Percentiles rank a stretch among this genome's conserved stretches.
These are phyloP conservation scores for Argyrosomus regius DNA, from an alignment of 2,797 vertebrate genomes.

Conservation along the genomic window DNA sequence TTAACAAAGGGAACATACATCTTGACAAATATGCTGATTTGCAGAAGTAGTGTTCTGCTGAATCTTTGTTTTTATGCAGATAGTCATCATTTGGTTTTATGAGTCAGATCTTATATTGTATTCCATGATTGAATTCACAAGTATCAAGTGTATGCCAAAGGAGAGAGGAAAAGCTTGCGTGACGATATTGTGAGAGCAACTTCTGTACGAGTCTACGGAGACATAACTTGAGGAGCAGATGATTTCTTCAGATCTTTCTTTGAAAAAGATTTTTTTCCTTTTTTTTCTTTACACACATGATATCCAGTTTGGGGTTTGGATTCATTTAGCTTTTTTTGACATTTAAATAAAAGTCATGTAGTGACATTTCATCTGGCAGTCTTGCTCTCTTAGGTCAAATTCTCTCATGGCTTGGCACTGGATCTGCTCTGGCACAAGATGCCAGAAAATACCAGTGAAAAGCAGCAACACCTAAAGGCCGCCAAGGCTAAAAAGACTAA, in stretches of 20 bases:
- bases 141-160: not conserved
- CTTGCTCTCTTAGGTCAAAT: not conserved
- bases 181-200: not conserved
- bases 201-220: not conserved
- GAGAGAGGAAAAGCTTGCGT: not conserved
- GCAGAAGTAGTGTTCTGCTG: not conserved
- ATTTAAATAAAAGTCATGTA: constrained; percentile 11
- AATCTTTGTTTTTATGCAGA: not conserved
- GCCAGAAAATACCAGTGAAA: constrained; percentile 14
- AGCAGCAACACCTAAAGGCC: constrained; percentile 17
- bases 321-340: constrained; percentile 16
- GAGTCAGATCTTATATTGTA: constrained; percentile 1
- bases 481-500: not conserved
- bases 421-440: constrained; percentile 2
- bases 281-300: not conserved
- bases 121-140: not conserved
- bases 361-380: not conserved
- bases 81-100: not conserved
- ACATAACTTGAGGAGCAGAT: not conserved
- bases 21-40: not conserved
- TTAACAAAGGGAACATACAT: not conserved
- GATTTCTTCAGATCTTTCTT: not conserved
- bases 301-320: not conserved
- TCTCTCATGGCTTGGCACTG: not conserved
- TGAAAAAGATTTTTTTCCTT: not conserved